These are phyloP conservation scores for Pomatorhinus ruficollis DNA, from an alignment of 2,113 vertebrate species.

Conservation along the genomic window DNA sequence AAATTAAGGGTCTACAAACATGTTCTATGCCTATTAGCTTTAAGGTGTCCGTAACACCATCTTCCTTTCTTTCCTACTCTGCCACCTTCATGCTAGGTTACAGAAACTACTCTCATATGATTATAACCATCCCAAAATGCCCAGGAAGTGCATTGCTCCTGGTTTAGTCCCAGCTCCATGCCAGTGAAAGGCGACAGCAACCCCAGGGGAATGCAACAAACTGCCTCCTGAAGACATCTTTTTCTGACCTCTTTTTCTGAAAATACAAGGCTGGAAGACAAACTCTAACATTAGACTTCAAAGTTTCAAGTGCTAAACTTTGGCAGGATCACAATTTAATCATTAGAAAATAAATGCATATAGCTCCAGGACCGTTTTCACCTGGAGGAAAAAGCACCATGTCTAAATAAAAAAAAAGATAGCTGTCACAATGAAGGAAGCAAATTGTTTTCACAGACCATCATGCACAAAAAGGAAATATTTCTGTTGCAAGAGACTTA, in stretches of 20 bases:
- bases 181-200: neutral
- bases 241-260: neutral
- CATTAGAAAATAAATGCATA: neutral
- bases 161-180: neutral
- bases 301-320: neutral
- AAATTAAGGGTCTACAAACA: neutral
- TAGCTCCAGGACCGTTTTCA: neutral
- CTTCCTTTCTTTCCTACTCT: neutral
- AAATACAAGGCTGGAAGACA: neutral
- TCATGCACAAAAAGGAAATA: neutral
- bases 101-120: fast-evolving
- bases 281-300: neutral
- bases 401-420: neutral
- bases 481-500: neutral
- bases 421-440: neutral
- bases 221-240: neutral
- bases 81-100: fast-evolving
- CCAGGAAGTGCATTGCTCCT: neutral
- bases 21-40: neutral
- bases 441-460: neutral
- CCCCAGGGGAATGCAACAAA: neutral
- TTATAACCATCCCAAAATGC: neutral
- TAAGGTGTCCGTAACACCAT: neutral
- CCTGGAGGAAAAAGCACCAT: neutral
- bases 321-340: fast-evolving